phyloP scores from a whole-genome alignment of 2,113 vertebrate species.

The Trinectes maculatus region DNA sequence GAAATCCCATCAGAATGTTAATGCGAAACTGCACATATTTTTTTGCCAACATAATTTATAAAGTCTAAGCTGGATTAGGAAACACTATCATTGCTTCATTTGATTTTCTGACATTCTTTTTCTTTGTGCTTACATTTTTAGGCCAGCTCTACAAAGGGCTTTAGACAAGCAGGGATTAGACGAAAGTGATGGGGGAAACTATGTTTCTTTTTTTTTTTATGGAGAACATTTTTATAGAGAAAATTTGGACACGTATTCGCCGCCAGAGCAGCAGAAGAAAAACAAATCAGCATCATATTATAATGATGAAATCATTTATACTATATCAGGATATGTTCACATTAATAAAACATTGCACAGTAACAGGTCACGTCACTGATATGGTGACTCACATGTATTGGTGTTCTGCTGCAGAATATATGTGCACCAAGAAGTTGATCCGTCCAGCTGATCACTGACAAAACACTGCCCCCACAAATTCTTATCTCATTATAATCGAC shows the following conservation, averaged over 20 bases:
- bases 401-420: no score
- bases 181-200: neutral
- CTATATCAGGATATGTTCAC: no score
- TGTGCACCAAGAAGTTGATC: no score
- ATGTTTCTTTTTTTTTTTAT: slow-evolving; percentile 5
- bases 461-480: no score
- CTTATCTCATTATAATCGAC: no score
- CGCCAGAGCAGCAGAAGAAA: neutral
- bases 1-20: slow-evolving; percentile 55
- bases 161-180: slow-evolving; percentile 21
- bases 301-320: no score
- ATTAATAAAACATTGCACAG: no score
- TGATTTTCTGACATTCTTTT: slow-evolving; percentile 43
- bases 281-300: no score
- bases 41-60: slow-evolving; percentile 56
- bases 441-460: no score
- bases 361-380: no score
- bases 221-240: neutral
- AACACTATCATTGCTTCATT: slow-evolving; percentile 48
- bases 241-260: neutral
- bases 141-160: slow-evolving; percentile 4
- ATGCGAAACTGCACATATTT: slow-evolving; percentile 43
- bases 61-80: slow-evolving; percentile 59
- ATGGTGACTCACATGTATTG: no score
- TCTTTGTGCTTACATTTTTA: slow-evolving; percentile 14